Base-by-base conservation (phyloP, 2,888 invertebrate genomes). In the Tuberolachnus salignus region DNA sequence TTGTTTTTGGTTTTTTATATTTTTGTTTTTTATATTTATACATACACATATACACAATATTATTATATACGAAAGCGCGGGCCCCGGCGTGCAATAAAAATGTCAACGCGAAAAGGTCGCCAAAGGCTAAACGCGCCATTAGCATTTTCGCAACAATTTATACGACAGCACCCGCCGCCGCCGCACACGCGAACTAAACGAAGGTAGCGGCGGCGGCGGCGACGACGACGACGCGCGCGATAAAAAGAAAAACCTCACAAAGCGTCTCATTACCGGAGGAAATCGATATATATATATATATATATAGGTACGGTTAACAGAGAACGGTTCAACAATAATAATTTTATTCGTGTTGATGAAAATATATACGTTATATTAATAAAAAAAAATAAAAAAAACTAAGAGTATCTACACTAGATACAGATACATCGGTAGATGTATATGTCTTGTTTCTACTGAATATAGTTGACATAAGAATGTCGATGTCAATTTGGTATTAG, bases 111-210 rank as follows among this genome's bases (percentile, higher is more conserved):
- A 19, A 78, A 78, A 78, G 78, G 78, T 78, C 69, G 42, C 67
- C 78, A 78, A 78, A 78, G 78, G 69, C 78, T 78, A 78, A 78
- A 78, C n/a, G 69, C 23, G 49, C 59, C 67, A 69, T 78, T 78
- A 78, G 78, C 61, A 61, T 69, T 78, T 78, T 42, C 57, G 34
- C 34, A 67, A 69, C 67, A 57, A 75, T 66, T 34, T 78, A 13
- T 66, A 67, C 64, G 61, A 72, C 59, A 71, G 71, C n/a, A 23
- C n/a, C 57, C n/a, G 42, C 55, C 70, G 21, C 44, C 44, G 63
- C 21, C 64, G 1, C n/a, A 10, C 21, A n/a, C n/a, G n/a, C n/a
- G n/a, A n/a, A n/a, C n/a, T n/a, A n/a, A n/a, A n/a, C n/a, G n/a
- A n/a, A n/a, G n/a, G 42, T 16, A n/a, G 42, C 21, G 44, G 21